Percentiles rank a stretch among this genome's conserved stretches.
These are phyloP conservation scores for Dryomyza anilis DNA, from an alignment of 2,888 invertebrate genomes.

Conservation along the genomic window DNA sequence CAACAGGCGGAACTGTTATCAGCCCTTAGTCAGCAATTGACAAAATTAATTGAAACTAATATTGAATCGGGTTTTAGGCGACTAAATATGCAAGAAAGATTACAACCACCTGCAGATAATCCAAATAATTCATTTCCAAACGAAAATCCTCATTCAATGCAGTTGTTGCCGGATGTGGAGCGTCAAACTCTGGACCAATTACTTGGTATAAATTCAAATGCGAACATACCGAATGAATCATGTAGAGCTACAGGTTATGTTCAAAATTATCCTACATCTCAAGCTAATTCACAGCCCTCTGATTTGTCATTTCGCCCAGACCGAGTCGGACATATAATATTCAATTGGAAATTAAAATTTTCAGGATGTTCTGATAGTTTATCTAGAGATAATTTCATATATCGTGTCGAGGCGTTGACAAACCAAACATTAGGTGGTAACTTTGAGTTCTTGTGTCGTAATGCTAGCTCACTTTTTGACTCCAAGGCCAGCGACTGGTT, in stretches of 20 bases:
- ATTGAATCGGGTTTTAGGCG: background rate
- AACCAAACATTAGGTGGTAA: slow-evolving; percentile 20
- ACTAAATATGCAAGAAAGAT: background rate
- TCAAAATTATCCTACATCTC: too few species aligned
- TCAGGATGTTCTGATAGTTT: slow-evolving; percentile 6
- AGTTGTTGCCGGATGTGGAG: background rate
- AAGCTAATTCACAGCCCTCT: too few species aligned
- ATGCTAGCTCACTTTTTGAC: slow-evolving; percentile 21
- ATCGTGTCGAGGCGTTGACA: slow-evolving; percentile 20
- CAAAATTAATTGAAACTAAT: background rate
- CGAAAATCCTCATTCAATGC: background rate
- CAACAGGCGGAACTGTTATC: background rate
- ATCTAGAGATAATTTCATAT: slow-evolving; percentile 26
- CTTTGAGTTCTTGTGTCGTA: slow-evolving; percentile 11
- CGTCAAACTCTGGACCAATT: background rate
- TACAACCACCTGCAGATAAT: background rate
- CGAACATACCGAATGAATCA: too few species aligned
- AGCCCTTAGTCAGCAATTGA: background rate
- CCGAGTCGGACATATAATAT: too few species aligned
- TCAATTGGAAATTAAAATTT: too few species aligned
- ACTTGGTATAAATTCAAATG: too few species aligned
- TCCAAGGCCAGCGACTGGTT: slow-evolving; percentile 29
- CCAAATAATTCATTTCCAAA: background rate
- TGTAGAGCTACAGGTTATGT: too few species aligned
- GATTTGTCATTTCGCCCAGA: too few species aligned